Evolutionary conservation across 2,113 vertebrate species (phyloP), one percentile per base, ranked within the genome.

Genomic region (Tachycineta bicolor): DNA sequence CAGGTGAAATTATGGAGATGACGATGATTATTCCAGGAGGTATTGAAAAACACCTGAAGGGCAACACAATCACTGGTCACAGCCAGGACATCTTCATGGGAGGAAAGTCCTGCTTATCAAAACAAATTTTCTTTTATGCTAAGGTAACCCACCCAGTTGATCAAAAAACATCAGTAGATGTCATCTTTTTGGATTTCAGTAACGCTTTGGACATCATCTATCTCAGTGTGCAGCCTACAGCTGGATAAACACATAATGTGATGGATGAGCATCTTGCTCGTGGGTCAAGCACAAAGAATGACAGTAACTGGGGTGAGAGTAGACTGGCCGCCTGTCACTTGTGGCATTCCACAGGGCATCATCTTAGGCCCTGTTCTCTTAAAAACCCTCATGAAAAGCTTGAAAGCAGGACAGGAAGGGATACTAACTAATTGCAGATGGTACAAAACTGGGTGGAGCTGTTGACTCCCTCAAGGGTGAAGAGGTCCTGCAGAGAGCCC

Each of bases 331-430:
- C 62, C 47, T 50, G 15, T 43, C 29, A 43, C 29, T 16, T 41
- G 29, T 34, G 71, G 21, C 11, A 28, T 14, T 50, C 29, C 17
- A 58, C 52, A 50, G 20, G 34, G 12, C 0, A 0, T 29, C 8
- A 15, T 34, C 34, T n/a, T 41, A 67, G 39, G 43, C 29, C 60
- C 7, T 0, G 2, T 6, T n/a, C 23, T 70, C 56, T 55, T 47
- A 39, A 63, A 47, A 29, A 29, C 10, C 29, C 17, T 25, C 24
- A 21, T 31, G 16, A 41, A 29, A n/a, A 39, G 11, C 29, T 25
- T 11, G 20, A 53, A 34, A 9, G 6, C 20, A 25, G 56, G 47
- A 47, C 24, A 70, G 28, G 16, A 39, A 41, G 49, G 41, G 29
- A 79, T 31, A 64, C 13, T 37, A 21, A 31, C 25, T 25, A 31